Evolutionary conservation across 2,113 vertebrate species (phyloP).

Genomic region (Sinosuthora webbiana): DNA sequence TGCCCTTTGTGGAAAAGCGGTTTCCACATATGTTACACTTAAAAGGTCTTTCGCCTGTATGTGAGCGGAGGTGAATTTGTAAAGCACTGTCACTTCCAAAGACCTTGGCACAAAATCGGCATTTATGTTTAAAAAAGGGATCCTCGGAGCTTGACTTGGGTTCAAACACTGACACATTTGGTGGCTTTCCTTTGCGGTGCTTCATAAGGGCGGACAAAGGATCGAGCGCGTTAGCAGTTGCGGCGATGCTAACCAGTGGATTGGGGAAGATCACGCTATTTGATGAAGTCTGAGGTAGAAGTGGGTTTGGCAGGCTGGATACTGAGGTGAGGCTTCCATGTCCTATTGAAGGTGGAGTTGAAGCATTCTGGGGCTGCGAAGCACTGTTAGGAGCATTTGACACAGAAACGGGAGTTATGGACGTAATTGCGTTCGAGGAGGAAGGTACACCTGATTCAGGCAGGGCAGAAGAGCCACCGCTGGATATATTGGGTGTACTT

Average conservation of each 20-base stretch:
- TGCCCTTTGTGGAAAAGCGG: slow-evolving; percentile 98
- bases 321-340: slow-evolving; percentile 84
- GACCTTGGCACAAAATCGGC: slow-evolving; percentile 98
- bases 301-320: slow-evolving; percentile 86
- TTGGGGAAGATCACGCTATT: slow-evolving; percentile 98
- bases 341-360: slow-evolving; percentile 83
- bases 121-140: slow-evolving; percentile 99
- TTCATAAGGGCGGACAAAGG: slow-evolving; percentile 97
- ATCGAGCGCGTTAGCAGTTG: slow-evolving; percentile 94
- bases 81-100: slow-evolving; percentile 98
- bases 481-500: slow-evolving; percentile 75
- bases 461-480: slow-evolving; percentile 70
- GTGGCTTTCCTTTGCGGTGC: slow-evolving; percentile 97
- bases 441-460: slow-evolving; percentile 72
- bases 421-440: slow-evolving; percentile 70
- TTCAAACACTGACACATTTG: slow-evolving; percentile 96
- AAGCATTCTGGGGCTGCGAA: slow-evolving; percentile 80
- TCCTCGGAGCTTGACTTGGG: slow-evolving; percentile 95
- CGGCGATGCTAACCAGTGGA: slow-evolving; percentile 95
- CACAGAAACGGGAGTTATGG: slow-evolving; percentile 75
- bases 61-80: slow-evolving; percentile 97
- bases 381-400: slow-evolving; percentile 71
- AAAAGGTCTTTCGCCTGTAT: slow-evolving; percentile 96
- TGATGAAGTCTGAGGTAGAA: slow-evolving; percentile 95
- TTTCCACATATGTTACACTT: slow-evolving; percentile 99